Evolutionary conservation across 2,797 vertebrate species (phyloP).

Genomic region (Oryzias sinensis): DNA sequence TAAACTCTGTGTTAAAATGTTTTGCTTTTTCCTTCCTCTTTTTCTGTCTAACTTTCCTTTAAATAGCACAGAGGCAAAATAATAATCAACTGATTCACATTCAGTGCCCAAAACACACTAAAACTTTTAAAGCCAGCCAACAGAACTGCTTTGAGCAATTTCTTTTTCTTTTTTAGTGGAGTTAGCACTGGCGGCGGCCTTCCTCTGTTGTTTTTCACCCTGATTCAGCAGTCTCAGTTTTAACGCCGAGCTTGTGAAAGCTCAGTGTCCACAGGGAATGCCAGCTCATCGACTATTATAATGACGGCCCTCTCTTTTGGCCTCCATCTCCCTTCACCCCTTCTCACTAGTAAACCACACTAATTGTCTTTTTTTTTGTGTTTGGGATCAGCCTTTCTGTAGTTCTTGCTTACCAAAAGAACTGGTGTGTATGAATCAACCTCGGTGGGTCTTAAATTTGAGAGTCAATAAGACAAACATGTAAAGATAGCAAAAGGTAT

Average conservation of each 20-base stretch:
- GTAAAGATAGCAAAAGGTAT: constrained; percentile 37
- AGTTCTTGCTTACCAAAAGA: constrained; percentile 48
- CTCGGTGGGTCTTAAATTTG: constrained; percentile 45
- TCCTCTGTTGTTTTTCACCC: constrained; percentile 72
- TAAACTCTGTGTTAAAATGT: no score
- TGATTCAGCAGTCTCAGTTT: constrained; percentile 79
- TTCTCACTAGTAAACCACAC: constrained; percentile 40
- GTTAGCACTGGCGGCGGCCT: constrained; percentile 58
- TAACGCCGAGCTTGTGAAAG: constrained; percentile 70
- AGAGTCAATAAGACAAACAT: constrained; percentile 55
- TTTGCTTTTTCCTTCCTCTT: background rate
- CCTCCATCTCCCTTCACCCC: constrained; percentile 41
- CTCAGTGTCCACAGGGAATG: constrained; percentile 76
- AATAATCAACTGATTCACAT: background rate
- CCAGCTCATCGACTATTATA: constrained; percentile 82
- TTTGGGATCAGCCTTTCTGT: constrained; percentile 44
- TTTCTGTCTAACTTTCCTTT: no score
- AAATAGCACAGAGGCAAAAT: background rate
- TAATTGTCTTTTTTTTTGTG: constrained; percentile 39
- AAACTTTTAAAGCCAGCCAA: constrained; percentile 32
- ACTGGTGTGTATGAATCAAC: constrained; percentile 33
- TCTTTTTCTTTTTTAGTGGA: constrained; percentile 57
- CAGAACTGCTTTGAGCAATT: constrained; percentile 26
- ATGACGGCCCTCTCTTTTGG: constrained; percentile 58
- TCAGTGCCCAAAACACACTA: constrained; percentile 3